Evolutionary conservation across 2,797 vertebrate species (phyloP).

Genomic region (Oreonectes daqikongensis): DNA sequence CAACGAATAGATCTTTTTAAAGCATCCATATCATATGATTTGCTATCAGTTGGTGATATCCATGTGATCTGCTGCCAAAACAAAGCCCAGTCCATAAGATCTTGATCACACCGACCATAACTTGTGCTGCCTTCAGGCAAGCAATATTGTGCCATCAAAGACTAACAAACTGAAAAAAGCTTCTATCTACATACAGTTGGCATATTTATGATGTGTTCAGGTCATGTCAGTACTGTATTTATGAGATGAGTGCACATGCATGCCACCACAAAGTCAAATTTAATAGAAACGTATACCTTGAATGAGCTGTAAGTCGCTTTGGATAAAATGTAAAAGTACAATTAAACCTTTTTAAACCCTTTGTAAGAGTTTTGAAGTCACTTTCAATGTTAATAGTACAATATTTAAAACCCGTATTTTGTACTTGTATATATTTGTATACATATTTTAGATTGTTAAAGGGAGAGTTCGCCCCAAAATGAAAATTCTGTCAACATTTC

Average conservation of each 20-base stretch:
- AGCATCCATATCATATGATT: not conserved
- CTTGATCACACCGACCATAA: not conserved
- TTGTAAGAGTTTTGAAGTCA: no score
- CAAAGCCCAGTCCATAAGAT: not conserved
- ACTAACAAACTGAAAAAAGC: not conserved
- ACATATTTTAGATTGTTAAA: no score
- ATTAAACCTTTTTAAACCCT: no score
- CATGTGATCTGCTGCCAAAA: not conserved
- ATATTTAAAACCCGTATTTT: no score
- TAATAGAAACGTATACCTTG: not conserved
- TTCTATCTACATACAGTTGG: not conserved
- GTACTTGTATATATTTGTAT: no score
- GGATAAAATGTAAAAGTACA: no score
- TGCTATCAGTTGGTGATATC: not conserved
- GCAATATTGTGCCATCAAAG: not conserved
- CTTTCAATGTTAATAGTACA: no score
- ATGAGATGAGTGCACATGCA: not conserved
- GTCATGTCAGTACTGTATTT: not conserved
- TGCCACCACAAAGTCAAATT: not conserved
- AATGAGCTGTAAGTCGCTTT: no score
- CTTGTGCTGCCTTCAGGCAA: not conserved
- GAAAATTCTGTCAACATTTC: no score
- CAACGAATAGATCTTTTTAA: not conserved
- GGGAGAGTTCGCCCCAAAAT: no score
- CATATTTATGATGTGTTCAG: not conserved